Conservation (phyloP, 92 coral and sea anemone genomes). For the Siderastrea radians region DNA sequence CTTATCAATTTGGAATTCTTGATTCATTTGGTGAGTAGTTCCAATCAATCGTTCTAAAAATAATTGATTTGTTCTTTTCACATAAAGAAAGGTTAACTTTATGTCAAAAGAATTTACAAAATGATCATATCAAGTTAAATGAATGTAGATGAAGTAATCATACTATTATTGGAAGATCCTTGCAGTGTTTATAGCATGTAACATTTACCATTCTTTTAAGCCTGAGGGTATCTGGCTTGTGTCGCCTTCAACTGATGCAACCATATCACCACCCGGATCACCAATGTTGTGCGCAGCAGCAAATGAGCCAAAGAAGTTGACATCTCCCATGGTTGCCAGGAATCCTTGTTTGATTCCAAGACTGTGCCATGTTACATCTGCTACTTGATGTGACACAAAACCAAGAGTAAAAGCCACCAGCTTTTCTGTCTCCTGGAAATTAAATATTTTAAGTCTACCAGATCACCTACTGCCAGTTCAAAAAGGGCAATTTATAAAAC, state of each 20-base stretch:
- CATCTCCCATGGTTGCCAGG: conserved; percentile 91
- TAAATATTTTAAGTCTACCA: background rate
- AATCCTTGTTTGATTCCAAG: conserved; percentile 96
- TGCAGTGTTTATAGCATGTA: background rate
- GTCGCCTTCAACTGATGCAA: conserved; percentile 92
- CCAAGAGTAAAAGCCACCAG: conserved; percentile 97
- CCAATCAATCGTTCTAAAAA: too few relatives aligned
- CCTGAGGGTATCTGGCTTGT: conserved; percentile 67
- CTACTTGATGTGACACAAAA: conserved; percentile 98
- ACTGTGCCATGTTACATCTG: conserved; percentile 98
- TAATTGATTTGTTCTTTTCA: too few relatives aligned
- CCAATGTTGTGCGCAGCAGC: conserved; percentile 91
- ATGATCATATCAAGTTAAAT: too few relatives aligned
- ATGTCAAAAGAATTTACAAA: too few relatives aligned
- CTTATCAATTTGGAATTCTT: too few relatives aligned
- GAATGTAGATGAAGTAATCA: too few relatives aligned
- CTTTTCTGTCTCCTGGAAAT: conserved; percentile 89
- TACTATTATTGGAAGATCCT: background rate
- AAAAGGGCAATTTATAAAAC: too few relatives aligned
- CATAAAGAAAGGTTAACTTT: too few relatives aligned
- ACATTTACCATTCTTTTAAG: conserved; percentile 69
- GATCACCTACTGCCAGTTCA: too few relatives aligned
- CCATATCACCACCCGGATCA: conserved; percentile 95
- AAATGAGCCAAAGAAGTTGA: conserved; percentile 95
- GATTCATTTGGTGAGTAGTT: too few relatives aligned